These are phyloP conservation scores for Meleagris gallopavo DNA, from an alignment of 2,113 vertebrate species.

Conservation along the genomic window DNA sequence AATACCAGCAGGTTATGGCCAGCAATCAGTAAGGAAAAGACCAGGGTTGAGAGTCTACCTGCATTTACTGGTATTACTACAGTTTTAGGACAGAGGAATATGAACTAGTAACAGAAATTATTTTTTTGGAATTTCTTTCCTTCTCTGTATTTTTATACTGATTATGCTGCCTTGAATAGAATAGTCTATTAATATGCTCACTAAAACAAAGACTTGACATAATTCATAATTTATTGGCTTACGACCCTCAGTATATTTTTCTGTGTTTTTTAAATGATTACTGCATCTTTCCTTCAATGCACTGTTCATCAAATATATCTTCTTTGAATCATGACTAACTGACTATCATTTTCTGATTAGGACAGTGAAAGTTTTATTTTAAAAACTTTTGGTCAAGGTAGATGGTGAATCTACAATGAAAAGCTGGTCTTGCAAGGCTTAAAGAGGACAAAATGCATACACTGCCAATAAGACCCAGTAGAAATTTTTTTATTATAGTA, in stretches of 20 bases:
- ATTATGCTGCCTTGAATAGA: background rate
- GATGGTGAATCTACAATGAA: background rate
- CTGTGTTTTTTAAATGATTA: background rate
- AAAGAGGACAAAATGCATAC: background rate
- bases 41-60: background rate
- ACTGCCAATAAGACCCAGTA: background rate
- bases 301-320: background rate
- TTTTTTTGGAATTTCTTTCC: background rate
- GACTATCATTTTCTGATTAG: background rate
- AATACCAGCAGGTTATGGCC: constrained; percentile 62
- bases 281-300: background rate
- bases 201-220: background rate
- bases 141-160: background rate
- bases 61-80: background rate
- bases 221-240: background rate
- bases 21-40: constrained; percentile 24
- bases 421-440: background rate
- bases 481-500: background rate
- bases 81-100: background rate
- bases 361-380: background rate
- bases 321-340: background rate
- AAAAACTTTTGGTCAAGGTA: background rate
- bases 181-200: background rate
- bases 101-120: background rate
- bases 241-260: background rate